Evolutionary conservation across 2,888 invertebrate species (phyloP), one percentile per base, ranked within the genome.

Genomic region (Temnothorax unifasciatus): DNA sequence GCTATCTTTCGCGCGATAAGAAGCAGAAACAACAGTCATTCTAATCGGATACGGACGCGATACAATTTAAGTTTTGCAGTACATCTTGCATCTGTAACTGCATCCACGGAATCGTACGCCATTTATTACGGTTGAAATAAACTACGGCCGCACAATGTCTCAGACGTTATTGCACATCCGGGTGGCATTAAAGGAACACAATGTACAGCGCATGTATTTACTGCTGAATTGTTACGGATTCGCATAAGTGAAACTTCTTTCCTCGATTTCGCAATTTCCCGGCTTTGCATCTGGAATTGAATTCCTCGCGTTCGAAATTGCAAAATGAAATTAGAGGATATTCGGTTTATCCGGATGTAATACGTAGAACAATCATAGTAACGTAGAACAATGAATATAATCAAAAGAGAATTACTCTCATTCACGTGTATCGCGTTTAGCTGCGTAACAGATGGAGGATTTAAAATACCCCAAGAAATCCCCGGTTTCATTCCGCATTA

Each of bases 151-250:
- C 59, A 47, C 44, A 59, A 74, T 25, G 63, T 41, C 47, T 41
- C 66, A 61, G 75, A 76, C 83, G 50, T 79, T 86, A 86, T 83
- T 73, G 71, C 63, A 54, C 83, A 75, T 79, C 54, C 52, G 81
- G 77, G 79, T 66, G 63, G 79, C 79, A 79, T 87, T 85, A 84
- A 75, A 81, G 73, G 54, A 83, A 52, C 86, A 29, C 50, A 47
- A 71, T 74, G 73, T 71, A 29, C 44, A 47, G 73, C 68, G 71
- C 34, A 59, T 61, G 21, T 29, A 64, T 68, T 82, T 57, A 69
- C 52, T 34, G 44, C 34, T 18, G 59, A 34, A 73, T 59, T 47
- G 29, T 25, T 29, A 25, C 38, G n/a, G 18, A 68, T 59, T 29
- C 73, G 18, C 34, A 11, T n/a, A 25, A 71, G 34, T 13, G 15